These are phyloP conservation scores for Nemotelus nigrinus DNA, from an alignment of 2,888 invertebrate species.

Conservation along the genomic window DNA sequence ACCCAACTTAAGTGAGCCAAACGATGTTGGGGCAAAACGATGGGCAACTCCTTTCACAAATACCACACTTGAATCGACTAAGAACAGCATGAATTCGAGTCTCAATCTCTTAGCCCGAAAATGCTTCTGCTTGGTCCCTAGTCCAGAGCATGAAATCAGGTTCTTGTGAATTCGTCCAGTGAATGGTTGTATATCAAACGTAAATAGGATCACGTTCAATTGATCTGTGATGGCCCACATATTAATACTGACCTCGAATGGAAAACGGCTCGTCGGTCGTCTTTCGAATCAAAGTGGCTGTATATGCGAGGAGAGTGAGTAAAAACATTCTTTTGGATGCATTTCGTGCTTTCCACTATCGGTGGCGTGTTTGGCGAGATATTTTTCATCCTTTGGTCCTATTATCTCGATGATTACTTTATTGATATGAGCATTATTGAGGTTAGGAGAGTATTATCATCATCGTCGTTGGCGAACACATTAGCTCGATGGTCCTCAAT, in stretches of 20 bases:
- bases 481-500: not conserved
- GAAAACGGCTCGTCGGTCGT: not conserved
- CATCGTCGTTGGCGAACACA: constrained; percentile 3
- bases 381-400: not conserved
- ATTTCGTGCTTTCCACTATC: not conserved
- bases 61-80: not conserved
- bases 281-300: not conserved
- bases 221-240: constrained; percentile 39
- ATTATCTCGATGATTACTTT: constrained; percentile 36
- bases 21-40: too few relatives aligned
- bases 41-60: constrained; percentile 26
- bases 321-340: not conserved
- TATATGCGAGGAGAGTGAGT: not conserved
- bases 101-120: not conserved
- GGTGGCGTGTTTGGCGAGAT: not conserved
- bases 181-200: constrained; percentile 20
- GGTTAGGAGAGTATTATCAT: not conserved
- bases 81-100: not conserved
- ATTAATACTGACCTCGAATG: constrained; percentile 36
- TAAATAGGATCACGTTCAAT: constrained; percentile 43
- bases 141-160: not conserved
- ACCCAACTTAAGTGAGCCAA: not conserved
- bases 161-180: constrained; percentile 12
- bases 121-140: not conserved
- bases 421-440: constrained; percentile 20